Percentiles rank a stretch among this genome's conserved stretches.
Conservation (phyloP, 1,140 invertebrate species). For the Armadillidium nasatum region DNA sequence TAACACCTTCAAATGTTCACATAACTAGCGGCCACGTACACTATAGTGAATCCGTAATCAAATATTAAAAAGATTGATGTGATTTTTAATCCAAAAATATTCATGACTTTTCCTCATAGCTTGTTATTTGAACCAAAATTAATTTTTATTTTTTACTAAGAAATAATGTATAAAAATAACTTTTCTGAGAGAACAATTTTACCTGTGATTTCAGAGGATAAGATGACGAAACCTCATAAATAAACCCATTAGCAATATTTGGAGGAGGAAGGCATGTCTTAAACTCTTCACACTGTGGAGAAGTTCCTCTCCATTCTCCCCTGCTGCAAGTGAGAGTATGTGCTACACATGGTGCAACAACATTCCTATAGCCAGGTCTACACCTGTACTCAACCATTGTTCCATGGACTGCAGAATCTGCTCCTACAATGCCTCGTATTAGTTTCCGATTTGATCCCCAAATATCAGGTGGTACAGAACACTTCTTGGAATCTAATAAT, state of each 20-base stretch:
- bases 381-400: neutral
- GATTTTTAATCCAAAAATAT: too few species aligned
- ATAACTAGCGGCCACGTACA: too few species aligned
- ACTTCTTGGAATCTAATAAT: neutral
- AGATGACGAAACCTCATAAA: neutral
- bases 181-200: too few species aligned
- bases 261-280: neutral
- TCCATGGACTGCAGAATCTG: neutral
- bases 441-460: neutral
- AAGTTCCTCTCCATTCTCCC: neutral
- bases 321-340: neutral
- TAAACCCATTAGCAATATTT: neutral
- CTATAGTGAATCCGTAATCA: too few species aligned
- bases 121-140: too few species aligned
- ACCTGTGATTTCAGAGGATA: neutral
- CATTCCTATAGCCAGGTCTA: neutral
- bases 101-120: too few species aligned
- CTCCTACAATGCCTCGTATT: neutral
- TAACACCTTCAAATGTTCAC: too few species aligned
- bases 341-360: neutral
- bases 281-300: constrained; percentile 2
- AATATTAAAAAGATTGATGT: too few species aligned
- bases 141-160: too few species aligned
- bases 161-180: too few species aligned
- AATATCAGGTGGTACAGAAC: neutral